Evolutionary conservation across 2,113 vertebrate genomes (phyloP).

Genomic region (Dromiciops gliroides): DNA sequence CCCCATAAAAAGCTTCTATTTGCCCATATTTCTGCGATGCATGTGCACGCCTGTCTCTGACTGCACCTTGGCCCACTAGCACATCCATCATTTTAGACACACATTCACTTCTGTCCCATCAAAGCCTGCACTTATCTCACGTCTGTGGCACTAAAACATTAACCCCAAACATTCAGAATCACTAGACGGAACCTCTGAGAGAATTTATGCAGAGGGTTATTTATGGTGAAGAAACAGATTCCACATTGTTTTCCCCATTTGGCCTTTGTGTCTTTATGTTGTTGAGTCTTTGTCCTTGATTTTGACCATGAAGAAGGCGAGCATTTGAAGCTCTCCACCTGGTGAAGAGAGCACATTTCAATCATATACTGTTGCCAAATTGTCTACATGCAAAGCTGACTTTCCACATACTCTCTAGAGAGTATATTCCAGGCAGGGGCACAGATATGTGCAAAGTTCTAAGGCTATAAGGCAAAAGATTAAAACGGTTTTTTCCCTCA

Average conservation of each 20-base stretch:
- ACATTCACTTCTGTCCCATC: background rate
- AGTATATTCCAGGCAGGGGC: background rate
- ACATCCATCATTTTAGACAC: background rate
- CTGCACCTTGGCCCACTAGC: background rate
- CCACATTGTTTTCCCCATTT: background rate
- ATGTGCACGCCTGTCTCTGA: background rate
- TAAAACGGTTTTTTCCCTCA: background rate
- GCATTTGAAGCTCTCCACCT: background rate
- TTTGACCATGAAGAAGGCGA: background rate
- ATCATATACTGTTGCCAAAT: background rate
- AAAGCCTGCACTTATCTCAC: background rate
- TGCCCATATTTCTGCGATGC: background rate
- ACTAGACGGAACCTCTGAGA: background rate
- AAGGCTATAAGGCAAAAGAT: background rate
- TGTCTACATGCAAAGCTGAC: background rate
- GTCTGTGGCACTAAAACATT: background rate
- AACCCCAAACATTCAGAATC: background rate
- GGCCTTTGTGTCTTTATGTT: background rate
- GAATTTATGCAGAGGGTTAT: background rate
- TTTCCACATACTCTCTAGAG: background rate
- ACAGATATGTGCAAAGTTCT: background rate
- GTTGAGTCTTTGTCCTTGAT: background rate
- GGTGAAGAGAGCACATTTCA: background rate
- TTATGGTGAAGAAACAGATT: background rate
- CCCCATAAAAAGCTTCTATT: background rate